These are phyloP conservation scores for Euphydryas editha DNA, from an alignment of 2,888 invertebrate genomes.

Conservation along the genomic window DNA sequence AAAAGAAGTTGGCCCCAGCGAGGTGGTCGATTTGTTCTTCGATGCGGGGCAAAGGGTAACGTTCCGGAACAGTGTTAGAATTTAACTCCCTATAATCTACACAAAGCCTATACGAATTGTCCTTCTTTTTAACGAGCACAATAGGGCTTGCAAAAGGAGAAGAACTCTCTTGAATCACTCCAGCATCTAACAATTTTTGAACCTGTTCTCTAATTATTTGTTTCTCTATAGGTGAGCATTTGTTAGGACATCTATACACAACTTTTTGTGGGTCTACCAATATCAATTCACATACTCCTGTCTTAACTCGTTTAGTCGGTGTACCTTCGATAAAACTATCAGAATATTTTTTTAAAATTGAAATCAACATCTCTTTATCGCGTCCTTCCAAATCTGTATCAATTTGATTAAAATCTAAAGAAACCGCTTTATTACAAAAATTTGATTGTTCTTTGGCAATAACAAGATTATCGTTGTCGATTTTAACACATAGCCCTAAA, in stretches of 20 bases:
- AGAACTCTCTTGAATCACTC: no score
- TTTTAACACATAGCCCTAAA: neutral
- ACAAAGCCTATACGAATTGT: no score
- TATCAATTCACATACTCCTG: slow-evolving; percentile 16
- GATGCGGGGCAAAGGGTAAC: slow-evolving; percentile 29
- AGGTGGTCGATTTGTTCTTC: slow-evolving; percentile 25
- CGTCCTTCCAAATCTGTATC: neutral
- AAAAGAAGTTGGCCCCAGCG: slow-evolving; percentile 20
- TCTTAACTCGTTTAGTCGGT: neutral
- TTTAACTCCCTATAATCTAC: slow-evolving; percentile 27
- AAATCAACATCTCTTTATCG: neutral
- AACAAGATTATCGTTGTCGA: neutral
- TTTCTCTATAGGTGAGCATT: slow-evolving; percentile 41
- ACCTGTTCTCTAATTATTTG: slow-evolving; percentile 30
- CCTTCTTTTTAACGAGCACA: no score
- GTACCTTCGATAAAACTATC: slow-evolving; percentile 1
- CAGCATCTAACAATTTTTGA: no score
- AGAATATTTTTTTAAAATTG: neutral
- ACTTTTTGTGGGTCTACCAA: slow-evolving; percentile 30
- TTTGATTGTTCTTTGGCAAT: neutral
- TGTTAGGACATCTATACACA: slow-evolving; percentile 36
- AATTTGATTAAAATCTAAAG: neutral
- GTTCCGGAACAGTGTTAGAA: slow-evolving; percentile 45
- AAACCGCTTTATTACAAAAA: neutral
- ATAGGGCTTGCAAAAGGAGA: no score